Evolutionary conservation across 2,113 vertebrate species (phyloP).

Genomic region (Propithecus coquereli): DNA sequence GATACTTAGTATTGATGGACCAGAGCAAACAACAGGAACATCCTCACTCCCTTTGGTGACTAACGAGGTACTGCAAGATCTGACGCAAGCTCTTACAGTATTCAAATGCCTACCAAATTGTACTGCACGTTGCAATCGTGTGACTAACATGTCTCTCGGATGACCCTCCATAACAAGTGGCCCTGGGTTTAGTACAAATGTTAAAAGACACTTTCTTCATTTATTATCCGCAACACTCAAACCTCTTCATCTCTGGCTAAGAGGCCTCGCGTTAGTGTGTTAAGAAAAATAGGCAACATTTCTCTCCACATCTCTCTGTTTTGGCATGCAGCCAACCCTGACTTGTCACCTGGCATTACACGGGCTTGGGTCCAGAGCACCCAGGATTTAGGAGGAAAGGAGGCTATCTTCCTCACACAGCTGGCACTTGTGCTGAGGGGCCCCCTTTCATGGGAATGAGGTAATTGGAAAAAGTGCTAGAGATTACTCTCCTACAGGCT

Average conservation of each 20-base stretch:
- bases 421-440: conserved; percentile 38
- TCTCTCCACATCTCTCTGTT: conserved; percentile 17
- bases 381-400: not conserved
- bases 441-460: not conserved
- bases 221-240: conserved; percentile 46
- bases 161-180: not conserved
- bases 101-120: conserved; percentile 12
- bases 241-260: conserved; percentile 55
- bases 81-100: not conserved
- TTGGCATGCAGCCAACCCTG: not conserved
- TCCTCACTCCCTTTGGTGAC: not conserved
- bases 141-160: not conserved
- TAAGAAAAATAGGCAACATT: conserved; percentile 48
- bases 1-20: not conserved
- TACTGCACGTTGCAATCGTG: not conserved
- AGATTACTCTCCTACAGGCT: not conserved
- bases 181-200: conserved; percentile 35
- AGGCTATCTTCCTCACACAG: not conserved
- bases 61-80: not conserved
- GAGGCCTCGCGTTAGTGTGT: conserved; percentile 24
- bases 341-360: conserved; percentile 16
- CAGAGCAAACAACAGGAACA: not conserved
- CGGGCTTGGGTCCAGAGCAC: not conserved
- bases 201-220: conserved; percentile 24
- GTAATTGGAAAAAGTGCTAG: conserved; percentile 21